Evolutionary conservation across 2,888 invertebrate genomes (phyloP).

Genomic region (Troides aeacus): DNA sequence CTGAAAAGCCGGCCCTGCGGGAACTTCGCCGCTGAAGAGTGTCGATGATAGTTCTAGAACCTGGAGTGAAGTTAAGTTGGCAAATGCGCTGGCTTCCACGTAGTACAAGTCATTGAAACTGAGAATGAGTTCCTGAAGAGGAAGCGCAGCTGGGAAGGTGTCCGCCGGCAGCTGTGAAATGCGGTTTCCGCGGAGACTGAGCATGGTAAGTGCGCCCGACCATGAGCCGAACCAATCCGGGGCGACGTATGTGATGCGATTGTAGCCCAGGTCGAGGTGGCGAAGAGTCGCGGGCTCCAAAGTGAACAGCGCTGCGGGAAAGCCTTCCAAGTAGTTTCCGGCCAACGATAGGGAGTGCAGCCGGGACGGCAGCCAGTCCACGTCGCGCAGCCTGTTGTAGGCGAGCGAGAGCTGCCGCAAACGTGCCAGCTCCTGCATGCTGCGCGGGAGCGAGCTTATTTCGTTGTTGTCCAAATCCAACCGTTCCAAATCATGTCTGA

Average conservation of each 20-base stretch:
- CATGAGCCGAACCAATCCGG: conserved; percentile 85
- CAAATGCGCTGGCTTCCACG: conserved; percentile 85
- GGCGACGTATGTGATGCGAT: conserved; percentile 84
- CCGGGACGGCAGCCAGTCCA: conserved; percentile 74
- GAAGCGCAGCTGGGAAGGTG: conserved; percentile 83
- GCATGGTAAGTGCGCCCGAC: conserved; percentile 85
- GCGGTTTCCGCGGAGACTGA: conserved; percentile 88
- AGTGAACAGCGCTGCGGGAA: conserved; percentile 83
- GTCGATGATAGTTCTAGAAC: conserved; percentile 90
- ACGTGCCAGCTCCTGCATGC: conserved; percentile 79
- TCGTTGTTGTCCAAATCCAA: conserved; percentile 89
- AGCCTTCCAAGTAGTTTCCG: conserved; percentile 84
- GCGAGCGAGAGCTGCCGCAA: conserved; percentile 88
- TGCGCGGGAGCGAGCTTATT: conserved; percentile 81
- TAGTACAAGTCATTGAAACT: conserved; percentile 91
- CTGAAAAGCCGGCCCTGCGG: conserved; percentile 82
- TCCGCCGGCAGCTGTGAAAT: conserved; percentile 82
- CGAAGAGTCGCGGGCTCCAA: conserved; percentile 79
- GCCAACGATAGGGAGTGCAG: conserved; percentile 86
- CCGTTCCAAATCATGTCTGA: conserved; percentile 84
- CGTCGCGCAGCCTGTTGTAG: conserved; percentile 84
- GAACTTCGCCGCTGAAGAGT: conserved; percentile 85
- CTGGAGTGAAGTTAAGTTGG: conserved; percentile 84
- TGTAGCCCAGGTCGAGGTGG: conserved; percentile 90
- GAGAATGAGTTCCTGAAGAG: conserved; percentile 89